Evolutionary conservation across 2,888 invertebrate genomes (phyloP).

Genomic region (Cephalotes varians): DNA sequence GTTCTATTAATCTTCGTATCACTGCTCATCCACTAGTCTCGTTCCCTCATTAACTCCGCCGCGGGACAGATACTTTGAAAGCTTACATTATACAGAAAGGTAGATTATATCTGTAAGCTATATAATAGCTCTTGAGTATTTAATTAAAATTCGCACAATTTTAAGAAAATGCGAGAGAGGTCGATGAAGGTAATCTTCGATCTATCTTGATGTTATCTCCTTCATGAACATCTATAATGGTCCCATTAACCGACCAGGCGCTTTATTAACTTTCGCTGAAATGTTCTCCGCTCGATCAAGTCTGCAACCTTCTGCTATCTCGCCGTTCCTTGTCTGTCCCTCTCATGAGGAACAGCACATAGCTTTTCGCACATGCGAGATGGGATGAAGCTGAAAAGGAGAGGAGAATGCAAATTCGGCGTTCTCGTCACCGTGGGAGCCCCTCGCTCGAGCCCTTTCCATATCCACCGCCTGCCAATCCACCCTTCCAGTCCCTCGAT

Average conservation of each 20-base stretch:
- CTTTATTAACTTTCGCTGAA: constrained; percentile 45
- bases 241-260: constrained; percentile 26
- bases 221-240: constrained; percentile 27
- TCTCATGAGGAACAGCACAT: not conserved
- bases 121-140: constrained; percentile 6
- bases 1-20: constrained; percentile 68
- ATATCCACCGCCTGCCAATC: constrained; percentile 70
- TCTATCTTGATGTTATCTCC: constrained; percentile 32
- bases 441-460: constrained; percentile 48
- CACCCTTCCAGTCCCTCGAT: constrained; percentile 29
- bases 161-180: not conserved
- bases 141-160: constrained; percentile 25
- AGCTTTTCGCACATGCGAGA: constrained; percentile 46
- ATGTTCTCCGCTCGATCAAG: not conserved
- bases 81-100: not conserved
- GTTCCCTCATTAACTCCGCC: not conserved
- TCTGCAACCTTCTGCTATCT: constrained; percentile 7
- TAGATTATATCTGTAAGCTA: not conserved
- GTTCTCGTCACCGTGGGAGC: constrained; percentile 69
- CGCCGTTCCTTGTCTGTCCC: not conserved
- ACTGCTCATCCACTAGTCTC: not conserved
- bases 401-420: constrained; percentile 72
- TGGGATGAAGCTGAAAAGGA: constrained; percentile 26
- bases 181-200: not conserved
- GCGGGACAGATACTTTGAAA: not conserved